These are phyloP conservation scores for Sturnus vulgaris DNA, from an alignment of 2,113 vertebrate species.

Conservation along the genomic window DNA sequence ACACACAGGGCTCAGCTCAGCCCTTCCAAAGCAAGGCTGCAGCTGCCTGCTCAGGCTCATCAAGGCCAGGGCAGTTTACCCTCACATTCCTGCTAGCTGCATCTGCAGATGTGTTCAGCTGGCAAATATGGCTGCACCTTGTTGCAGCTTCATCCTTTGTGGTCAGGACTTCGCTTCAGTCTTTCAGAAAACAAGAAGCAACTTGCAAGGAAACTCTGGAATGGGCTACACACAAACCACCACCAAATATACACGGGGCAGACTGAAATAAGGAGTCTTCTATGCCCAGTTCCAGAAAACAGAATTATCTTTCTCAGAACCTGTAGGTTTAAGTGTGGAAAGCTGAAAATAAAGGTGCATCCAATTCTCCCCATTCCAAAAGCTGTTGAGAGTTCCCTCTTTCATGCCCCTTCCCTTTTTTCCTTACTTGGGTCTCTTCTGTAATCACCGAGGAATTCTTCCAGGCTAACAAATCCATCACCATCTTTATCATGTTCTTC, in stretches of 20 bases:
- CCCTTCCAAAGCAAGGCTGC: neutral
- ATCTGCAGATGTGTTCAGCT: neutral
- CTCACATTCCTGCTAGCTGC: neutral
- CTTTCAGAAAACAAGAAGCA: neutral
- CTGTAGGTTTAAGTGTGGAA: neutral
- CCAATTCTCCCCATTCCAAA: neutral
- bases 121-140: neutral
- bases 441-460: conserved; percentile 92
- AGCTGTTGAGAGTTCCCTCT: neutral
- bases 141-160: neutral
- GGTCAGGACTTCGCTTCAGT: neutral
- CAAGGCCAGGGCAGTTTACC: neutral
- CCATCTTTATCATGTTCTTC: conserved; percentile 89
- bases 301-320: neutral
- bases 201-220: neutral
- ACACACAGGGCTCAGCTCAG: neutral
- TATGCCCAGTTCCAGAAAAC: neutral
- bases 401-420: neutral
- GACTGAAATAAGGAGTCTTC: neutral
- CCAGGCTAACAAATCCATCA: conserved; percentile 88
- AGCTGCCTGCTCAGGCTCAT: neutral
- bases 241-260: neutral
- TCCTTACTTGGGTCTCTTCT: conserved; percentile 84
- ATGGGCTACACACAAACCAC: neutral
- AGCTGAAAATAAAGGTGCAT: neutral